Base-by-base conservation (phyloP, 2,797 vertebrate species). In the Rallus crepitans region DNA sequence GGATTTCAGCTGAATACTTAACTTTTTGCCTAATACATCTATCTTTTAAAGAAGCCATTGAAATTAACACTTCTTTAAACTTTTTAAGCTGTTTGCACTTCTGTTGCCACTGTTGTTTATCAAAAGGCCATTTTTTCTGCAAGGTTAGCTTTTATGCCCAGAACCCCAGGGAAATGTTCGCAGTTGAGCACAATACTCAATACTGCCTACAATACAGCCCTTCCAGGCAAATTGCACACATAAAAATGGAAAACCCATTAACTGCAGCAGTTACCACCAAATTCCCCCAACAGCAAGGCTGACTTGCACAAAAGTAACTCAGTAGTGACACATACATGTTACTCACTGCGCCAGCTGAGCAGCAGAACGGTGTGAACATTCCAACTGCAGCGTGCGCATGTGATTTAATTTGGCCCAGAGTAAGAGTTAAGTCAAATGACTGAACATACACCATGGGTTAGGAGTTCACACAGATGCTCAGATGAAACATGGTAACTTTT, bases 41-140 rank as follows among this genome's bases (percentile, higher is more conserved):
- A 64, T 55, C 23, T 65, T 93, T 91, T 94, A 57, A 89, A 96
- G 93, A 90, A 90, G 78, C 68, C 75, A 88, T 53, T 80, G 73
- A 78, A 94, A 90, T 97, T 89, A 97, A 86, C 93, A 94, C 82
- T 57, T 94, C 77, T 70, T 47, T 96, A 78, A 80, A 50, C 92
- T 91, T 95, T 90, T 77, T 89, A 56, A 1, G 19, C 78, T 68
- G 84, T 88, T 97, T 8, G 2, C 84, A 88, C 82, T 94, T 93
- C 90, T 81, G 84, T 82, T 94, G 87, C 82, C 73, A 83, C 82
- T 82, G 14, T 60, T 76, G 76, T 86, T 89, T 69, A 65, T 77
- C 35, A 63, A 69, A 93, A 89, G 68, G 69, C 40, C 65, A 65
- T 89, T 94, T 94, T 95, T 94, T 95, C 87, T 69, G 79, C 76